Base-by-base conservation (phyloP, 2,888 invertebrate genomes). In the Lasioglossum villosulum region DNA sequence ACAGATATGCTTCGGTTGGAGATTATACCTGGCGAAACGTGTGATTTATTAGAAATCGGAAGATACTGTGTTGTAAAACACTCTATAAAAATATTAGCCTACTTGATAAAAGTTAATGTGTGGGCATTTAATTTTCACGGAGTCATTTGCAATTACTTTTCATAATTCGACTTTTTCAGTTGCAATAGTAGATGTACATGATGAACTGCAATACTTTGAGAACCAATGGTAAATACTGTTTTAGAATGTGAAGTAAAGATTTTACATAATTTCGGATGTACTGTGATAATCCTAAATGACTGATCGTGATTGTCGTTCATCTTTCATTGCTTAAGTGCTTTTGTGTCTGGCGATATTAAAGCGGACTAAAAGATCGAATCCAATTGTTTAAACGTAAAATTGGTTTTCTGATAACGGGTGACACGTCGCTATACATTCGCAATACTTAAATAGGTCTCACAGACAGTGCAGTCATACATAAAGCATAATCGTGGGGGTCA, bases 401-500 rank as follows among this genome's bases (percentile, higher is more conserved):
- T n/a, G n/a, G 37, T 70, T 70, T 39, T 39, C n/a, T n/a, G 37
- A 70, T 23, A 39, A 39, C 5, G n/a, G 2, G 37, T 39, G 39
- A 70, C n/a, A 12, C 39, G 70, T 2, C n/a, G 39, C 39, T 39
- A 37, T 70, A 70, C 70, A n/a, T 6, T 70, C n/a, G 14, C 39
- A 70, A 14, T 39, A 39, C 14, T 12, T 23, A 70, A 82, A 71
- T 75, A 34, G 39, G 23, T 23, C 39, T 27, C 52, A 72, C 14
- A 52, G 59, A 42, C 63, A 37, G 80, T n/a, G 27, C 23, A 48
- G 63, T 48, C 78, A 70, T 85, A 75, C 70, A 84, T 82, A 86
- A 86, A 78, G 71, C 82, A 89, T 70, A 80, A 75, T 42, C 56
- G 59, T 19, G 37, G 48, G 59, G 85, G 85, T 90, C 88, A 75